phyloP scores from a whole-genome alignment of 1,140 invertebrate species.

The Brachionus rotundiformis region DNA sequence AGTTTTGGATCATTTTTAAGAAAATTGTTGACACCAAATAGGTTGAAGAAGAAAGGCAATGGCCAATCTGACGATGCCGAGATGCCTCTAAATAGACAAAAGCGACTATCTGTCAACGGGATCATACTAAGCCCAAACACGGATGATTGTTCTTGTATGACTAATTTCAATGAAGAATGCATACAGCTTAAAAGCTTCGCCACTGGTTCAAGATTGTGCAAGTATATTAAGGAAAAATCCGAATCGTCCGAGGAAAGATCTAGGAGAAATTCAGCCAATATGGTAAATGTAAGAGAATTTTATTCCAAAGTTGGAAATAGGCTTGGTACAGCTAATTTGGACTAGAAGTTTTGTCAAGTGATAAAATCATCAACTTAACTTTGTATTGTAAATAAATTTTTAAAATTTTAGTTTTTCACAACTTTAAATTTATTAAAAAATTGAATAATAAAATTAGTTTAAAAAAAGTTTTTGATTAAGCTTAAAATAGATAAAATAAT shows the following conservation, averaged over 20 bases:
- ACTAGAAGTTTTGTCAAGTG: neutral
- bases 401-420: neutral
- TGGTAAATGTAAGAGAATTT: conserved; percentile 17
- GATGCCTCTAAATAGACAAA: neutral
- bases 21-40: neutral
- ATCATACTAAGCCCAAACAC: neutral
- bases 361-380: conserved; percentile 9
- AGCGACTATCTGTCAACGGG: neutral
- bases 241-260: neutral
- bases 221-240: neutral
- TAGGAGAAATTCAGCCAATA: neutral
- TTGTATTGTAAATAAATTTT: no score
- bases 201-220: neutral
- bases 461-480: no score
- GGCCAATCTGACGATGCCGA: neutral
- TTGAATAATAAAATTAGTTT: no score
- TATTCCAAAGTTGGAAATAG: conserved; percentile 51
- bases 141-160: conserved; percentile 15
- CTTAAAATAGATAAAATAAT: no score
- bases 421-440: no score
- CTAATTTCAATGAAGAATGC: conserved; percentile 29
- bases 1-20: neutral
- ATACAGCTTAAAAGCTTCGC: neutral
- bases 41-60: neutral
- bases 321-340: conserved; percentile 18